Conservation (phyloP, 2,888 invertebrate species). For the Marasmarcha lunaedactyla region DNA sequence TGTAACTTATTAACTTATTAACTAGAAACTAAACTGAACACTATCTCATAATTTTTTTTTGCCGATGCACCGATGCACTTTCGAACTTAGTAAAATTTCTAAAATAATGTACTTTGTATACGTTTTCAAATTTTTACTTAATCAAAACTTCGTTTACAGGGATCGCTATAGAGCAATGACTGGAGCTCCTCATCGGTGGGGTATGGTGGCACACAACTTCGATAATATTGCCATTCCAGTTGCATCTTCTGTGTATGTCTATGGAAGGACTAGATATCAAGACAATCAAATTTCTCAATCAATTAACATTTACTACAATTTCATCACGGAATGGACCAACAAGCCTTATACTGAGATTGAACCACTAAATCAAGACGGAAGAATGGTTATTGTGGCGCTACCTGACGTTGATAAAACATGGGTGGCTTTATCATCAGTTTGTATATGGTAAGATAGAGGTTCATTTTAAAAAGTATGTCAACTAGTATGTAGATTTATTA, state of each 20-base stretch:
- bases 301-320: slow-evolving; percentile 31
- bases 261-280: slow-evolving; percentile 29
- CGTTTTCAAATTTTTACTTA: too few species aligned
- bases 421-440: slow-evolving; percentile 43
- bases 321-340: slow-evolving; percentile 40
- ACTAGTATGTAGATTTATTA: too few species aligned
- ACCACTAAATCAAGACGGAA: slow-evolving; percentile 31
- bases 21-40: too few species aligned
- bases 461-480: too few species aligned
- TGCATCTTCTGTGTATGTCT: slow-evolving; percentile 28
- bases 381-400: slow-evolving; percentile 37
- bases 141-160: too few species aligned
- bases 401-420: slow-evolving; percentile 45
- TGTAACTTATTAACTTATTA: too few species aligned
- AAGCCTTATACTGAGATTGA: slow-evolving; percentile 33
- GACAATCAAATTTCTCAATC: slow-evolving; percentile 34
- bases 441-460: slow-evolving; percentile 58
- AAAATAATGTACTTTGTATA: too few species aligned
- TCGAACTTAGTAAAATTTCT: too few species aligned
- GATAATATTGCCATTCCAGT: slow-evolving; percentile 30
- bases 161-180: slow-evolving; percentile 29
- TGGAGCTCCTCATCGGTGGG: slow-evolving; percentile 40
- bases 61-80: too few species aligned
- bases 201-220: slow-evolving; percentile 48
- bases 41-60: too few species aligned